Conservation (phyloP, 2,113 vertebrate genomes). For the Neotoma lepida region DNA sequence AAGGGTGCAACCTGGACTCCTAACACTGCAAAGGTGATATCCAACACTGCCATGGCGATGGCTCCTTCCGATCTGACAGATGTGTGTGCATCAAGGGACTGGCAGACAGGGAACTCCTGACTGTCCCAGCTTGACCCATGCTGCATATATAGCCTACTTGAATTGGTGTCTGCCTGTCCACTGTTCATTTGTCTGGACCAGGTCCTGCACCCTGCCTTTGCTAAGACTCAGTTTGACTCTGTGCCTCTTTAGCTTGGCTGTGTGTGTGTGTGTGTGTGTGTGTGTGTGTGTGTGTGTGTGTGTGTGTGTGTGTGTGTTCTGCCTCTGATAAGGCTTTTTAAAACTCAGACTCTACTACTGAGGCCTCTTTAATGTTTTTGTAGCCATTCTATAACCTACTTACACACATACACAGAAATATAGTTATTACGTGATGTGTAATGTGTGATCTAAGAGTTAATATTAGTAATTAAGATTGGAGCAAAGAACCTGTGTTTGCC, state of each 20-base stretch:
- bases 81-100: neutral
- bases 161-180: neutral
- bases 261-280: neutral
- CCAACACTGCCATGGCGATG: neutral
- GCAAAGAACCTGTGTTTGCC: neutral
- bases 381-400: neutral
- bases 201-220: neutral
- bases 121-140: neutral
- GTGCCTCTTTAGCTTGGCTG: neutral
- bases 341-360: neutral
- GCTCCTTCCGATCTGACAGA: neutral
- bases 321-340: neutral
- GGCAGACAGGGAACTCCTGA: neutral
- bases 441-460: constrained; percentile 8
- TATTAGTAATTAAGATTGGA: neutral
- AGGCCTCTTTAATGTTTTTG: neutral
- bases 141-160: neutral
- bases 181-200: neutral
- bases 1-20: neutral
- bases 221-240: neutral
- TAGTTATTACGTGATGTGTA: neutral
- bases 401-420: neutral
- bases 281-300: too few species aligned
- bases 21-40: too few species aligned
- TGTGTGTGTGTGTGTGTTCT: neutral